These are phyloP conservation scores for Parapristionchus giblindavisi DNA, from an alignment of 2,888 invertebrate genomes.

Conservation along the genomic window DNA sequence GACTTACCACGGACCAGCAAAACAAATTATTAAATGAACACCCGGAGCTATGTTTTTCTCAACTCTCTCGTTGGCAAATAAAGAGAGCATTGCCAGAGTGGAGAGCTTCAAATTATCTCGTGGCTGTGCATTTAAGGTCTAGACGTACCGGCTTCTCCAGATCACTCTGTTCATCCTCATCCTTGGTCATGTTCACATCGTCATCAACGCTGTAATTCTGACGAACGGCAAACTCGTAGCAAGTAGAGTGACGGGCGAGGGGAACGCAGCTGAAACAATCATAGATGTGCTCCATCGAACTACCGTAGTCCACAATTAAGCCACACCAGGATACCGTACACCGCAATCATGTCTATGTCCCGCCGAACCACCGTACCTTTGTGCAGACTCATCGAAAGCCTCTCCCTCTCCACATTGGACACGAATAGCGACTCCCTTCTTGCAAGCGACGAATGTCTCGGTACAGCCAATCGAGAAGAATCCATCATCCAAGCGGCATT, in stretches of 20 bases:
- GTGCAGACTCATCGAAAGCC: slow-evolving; percentile 18
- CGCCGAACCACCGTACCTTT: no score
- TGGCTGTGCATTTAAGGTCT: no score
- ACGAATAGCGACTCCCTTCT: not conserved
- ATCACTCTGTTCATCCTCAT: slow-evolving; percentile 1
- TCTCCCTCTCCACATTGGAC: slow-evolving; percentile 13
- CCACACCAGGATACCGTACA: no score
- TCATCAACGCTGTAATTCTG: slow-evolving; percentile 12
- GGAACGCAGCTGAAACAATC: slow-evolving; percentile 16
- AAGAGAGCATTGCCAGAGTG: no score
- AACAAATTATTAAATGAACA: no score
- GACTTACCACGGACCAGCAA: no score
- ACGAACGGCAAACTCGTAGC: slow-evolving; percentile 4
- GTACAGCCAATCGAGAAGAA: slow-evolving; percentile 30
- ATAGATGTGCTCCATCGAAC: not conserved
- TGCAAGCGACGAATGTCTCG: not conserved
- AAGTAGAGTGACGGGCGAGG: slow-evolving; percentile 7
- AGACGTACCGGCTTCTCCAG: slow-evolving; percentile 31
- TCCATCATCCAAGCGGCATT: slow-evolving; percentile 23
- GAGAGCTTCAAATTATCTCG: no score
- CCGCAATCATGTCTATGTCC: no score
- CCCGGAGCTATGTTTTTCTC: no score
- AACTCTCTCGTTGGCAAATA: no score
- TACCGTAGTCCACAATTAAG: no score
- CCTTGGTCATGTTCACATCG: slow-evolving; percentile 18